Evolutionary conservation across 1,140 invertebrate species (phyloP).

Genomic region (Drosophila gunungcola): DNA sequence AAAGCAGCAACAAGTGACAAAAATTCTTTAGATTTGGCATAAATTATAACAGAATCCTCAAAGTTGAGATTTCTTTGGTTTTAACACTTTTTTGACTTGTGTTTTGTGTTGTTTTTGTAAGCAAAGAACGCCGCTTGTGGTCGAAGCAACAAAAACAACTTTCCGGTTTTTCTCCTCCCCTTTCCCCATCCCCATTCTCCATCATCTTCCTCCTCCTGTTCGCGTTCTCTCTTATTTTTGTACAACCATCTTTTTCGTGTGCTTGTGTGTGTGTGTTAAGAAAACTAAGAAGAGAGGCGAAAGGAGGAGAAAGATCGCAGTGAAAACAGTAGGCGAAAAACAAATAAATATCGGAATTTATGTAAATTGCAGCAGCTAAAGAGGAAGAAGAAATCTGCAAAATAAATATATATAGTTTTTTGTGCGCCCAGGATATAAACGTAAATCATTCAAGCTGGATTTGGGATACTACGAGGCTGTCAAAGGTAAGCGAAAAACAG

Average conservation of each 20-base stretch:
- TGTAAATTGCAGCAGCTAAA: conserved; percentile 36
- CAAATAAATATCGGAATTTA: conserved; percentile 52
- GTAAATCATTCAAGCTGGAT: conserved; percentile 85
- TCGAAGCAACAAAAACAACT: conserved; percentile 67
- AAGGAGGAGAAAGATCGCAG: conserved; percentile 52
- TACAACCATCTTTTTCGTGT: conserved; percentile 72
- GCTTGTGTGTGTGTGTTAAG: conserved; percentile 22
- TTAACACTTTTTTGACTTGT: conserved; percentile 28
- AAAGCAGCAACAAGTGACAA: conserved; percentile 71
- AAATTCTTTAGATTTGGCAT: conserved; percentile 51
- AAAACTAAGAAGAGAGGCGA: conserved; percentile 14
- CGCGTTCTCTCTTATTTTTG: conserved; percentile 56
- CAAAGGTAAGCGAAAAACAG: conserved; percentile 63
- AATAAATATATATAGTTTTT: conserved; percentile 46
- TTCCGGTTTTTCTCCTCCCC: conserved; percentile 70
- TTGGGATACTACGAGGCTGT: conserved; percentile 85
- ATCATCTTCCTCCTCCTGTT: conserved; percentile 35
- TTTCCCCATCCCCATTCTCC: conserved; percentile 16
- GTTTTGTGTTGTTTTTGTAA: conserved; percentile 26
- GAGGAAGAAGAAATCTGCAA: conserved; percentile 21
- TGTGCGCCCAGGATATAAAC: conserved; percentile 56
- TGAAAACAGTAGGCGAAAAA: conserved; percentile 53
- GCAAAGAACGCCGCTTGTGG: conserved; percentile 62
- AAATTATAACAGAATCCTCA: conserved; percentile 55
- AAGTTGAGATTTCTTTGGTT: conserved; percentile 39